Percentiles rank a stretch among this genome's conserved stretches.
phyloP scores from a whole-genome alignment of 2,797 vertebrate species.

The Remorina albescens region DNA sequence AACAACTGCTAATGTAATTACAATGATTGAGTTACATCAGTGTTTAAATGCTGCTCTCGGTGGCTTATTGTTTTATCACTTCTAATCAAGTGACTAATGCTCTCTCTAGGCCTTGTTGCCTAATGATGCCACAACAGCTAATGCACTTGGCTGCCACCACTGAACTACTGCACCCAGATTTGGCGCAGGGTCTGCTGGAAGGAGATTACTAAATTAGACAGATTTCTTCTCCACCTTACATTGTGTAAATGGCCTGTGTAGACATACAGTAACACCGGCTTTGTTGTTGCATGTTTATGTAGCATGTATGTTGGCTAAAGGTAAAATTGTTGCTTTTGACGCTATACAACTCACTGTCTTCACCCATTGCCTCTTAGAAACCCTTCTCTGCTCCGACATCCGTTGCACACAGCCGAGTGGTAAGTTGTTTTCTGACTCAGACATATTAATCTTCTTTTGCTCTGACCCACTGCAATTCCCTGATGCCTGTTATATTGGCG shows the following conservation, averaged over 20 bases:
- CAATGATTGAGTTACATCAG: conserved; percentile 75
- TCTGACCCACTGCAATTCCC: conserved; percentile 59
- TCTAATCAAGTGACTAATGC: conserved; percentile 79
- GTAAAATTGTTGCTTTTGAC: conserved; percentile 33
- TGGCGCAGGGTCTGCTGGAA: conserved; percentile 57
- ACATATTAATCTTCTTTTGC: conserved; percentile 63
- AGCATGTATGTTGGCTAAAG: conserved; percentile 28
- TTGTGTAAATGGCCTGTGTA: conserved; percentile 60
- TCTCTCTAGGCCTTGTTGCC: conserved; percentile 70
- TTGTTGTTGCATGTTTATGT: conserved; percentile 48
- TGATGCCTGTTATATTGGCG: conserved; percentile 63
- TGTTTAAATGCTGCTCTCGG: conserved; percentile 62
- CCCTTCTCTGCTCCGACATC: conserved; percentile 79
- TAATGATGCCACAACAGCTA: conserved; percentile 75
- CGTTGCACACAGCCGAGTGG: conserved; percentile 73
- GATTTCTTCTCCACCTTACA: conserved; percentile 75
- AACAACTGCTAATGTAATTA: conserved; percentile 81
- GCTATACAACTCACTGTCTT: conserved; percentile 47
- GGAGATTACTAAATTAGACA: conserved; percentile 72
- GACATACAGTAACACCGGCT: conserved; percentile 42
- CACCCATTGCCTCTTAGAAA: conserved; percentile 70
- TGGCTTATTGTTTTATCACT: conserved; percentile 79
- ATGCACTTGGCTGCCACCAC: conserved; percentile 64
- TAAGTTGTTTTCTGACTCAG: conserved; percentile 72
- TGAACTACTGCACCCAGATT: conserved; percentile 71